Base-by-base conservation (phyloP, 2,113 vertebrate species). In the Gracilinanus agilis region DNA sequence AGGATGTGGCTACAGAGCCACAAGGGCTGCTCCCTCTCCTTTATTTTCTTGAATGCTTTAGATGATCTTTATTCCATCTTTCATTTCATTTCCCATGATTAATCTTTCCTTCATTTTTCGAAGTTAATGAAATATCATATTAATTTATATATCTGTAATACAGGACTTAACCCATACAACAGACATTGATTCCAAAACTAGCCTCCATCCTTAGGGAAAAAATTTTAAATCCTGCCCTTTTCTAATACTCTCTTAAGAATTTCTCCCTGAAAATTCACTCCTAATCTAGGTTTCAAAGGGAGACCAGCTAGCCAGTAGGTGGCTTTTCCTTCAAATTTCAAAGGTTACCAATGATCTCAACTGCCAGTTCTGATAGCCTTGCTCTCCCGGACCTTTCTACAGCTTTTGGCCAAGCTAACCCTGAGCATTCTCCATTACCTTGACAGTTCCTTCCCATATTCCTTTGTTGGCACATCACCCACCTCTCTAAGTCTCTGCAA, bases 61-160 rank as follows among this genome's bases (percentile, higher is more conserved):
- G 67, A n/a, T 40, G 34, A 7, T n/a, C 16, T 83, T 40, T 2
- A 49, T 83, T 9, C 0, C 8, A 12, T 3, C 67, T 40, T 83
- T 83, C 40, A 34, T 40, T 34, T 83, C 34, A 75, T 89, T 95
- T 40, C 49, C 27, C 44, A 93, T 9, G 2, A 49, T 49, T 34
- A 90, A 93, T 67, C n/a, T 90, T 94, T 89, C 19, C n/a, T 83
- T 83, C 67, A 83, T 83, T 40, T 40, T 83, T 40, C n/a, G 40
- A 40, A 83, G n/a, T 34, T 83, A 40, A 34, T 23, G n/a, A 95
- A 90, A 92, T 40, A 19, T 27, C 67, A 40, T 24, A 21, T 40
- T 27, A 56, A 53, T 23, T 44, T 53, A 93, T 24, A 1, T 55
- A 25, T 49, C 54, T 75, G 53, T 92, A 91, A 88, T 5, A 56